Evolutionary conservation across 2,888 invertebrate species (phyloP), one percentile per base, ranked within the genome.

Genomic region (Thecophora atra): DNA sequence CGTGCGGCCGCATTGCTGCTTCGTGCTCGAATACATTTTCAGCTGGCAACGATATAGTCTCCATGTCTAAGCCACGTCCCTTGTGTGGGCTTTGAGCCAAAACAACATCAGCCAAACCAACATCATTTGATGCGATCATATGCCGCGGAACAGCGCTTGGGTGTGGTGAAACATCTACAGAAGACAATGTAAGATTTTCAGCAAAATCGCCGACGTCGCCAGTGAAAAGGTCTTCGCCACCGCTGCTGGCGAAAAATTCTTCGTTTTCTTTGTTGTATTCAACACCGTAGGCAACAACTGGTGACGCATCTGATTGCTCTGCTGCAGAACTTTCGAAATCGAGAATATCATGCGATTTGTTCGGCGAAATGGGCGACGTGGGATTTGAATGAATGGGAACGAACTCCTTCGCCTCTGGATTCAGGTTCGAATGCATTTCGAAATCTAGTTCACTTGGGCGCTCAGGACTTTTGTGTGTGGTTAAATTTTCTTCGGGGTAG

Each of bases 401-500:
- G 85, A 95, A 95, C 87, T 94, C 94, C n/a, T 92, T 92, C 21
- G 95, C 95, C 80, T 95, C 91, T 0, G 95, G 95, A 88, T 95
- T 95, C 77, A 95, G 86, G 73, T 92, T 93, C 58, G 93, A 94
- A 87, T 91, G 91, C 87, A 92, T 91, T 81, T 90, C 90, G 2
- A 73, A 65, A 56, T 77, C 75, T 4, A 76, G 71, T 15, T 75
- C 76, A 58, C 11, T 58, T 42, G 73, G 62, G 58, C 65, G 71
- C 47, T 37, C 65, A 5, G 7, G 26, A 19, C 17, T 37, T 19
- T 28, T 51, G 56, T 24, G 28, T 65, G 1, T 21, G n/a, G 30
- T 37, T 51, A 24, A 51, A 17, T 21, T 26, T n/a, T 75, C 72
- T 6, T 72, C 70, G 51, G 44, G 44, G 11, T 70, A 68, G 44